Base-by-base conservation (phyloP, 2,888 invertebrate species). In the Auanema freiburgensis region DNA sequence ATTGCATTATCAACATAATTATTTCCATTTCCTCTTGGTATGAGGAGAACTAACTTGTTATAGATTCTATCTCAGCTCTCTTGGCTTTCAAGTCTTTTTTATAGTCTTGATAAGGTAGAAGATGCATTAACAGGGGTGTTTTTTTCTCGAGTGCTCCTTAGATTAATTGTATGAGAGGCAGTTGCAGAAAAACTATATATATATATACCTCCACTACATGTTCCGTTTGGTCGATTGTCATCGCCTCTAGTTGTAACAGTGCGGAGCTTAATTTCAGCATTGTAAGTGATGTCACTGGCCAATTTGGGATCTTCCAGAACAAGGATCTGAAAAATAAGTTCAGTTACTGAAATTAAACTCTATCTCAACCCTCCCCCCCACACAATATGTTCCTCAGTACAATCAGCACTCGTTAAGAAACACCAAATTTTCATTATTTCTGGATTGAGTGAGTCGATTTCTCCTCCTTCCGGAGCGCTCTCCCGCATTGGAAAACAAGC, bases 221-320 rank as follows among this genome's bases (percentile, higher is more conserved):
- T 90, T 77, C 97, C 98, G 57, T 90, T 87, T 0, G 97, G 94
- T 86, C 94, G 93, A 74, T 91, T 90, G 42, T 91, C 89, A 84
- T 97, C 96, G 0, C 97, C 98, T 73, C 92, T 92, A 4, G 92
- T 85, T 0, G 97, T 95, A 23, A 97, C 92, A 18, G 85, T 83
- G 57, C 84, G 84, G 60, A 66, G 63, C 14, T 56, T 46, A 41
- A 88, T 67, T 1, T 72, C 63, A 11, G 67, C 87, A 85, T 93
- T 88, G 85, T 90, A 93, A 4, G 92, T 90, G 3, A 95, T 89
- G 85, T 88, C 88, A 84, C 89, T 90, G 33, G 96, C 96, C 25
- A 60, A 49, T 33, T 52, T 40, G 21, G 54, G 16, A 33, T 64
- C 42, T 16, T 63, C 41, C 12, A 57, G 49, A 23, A 57, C 24